Base-by-base conservation (phyloP, 2,797 vertebrate species). In the Falco novaeseelandiae region DNA sequence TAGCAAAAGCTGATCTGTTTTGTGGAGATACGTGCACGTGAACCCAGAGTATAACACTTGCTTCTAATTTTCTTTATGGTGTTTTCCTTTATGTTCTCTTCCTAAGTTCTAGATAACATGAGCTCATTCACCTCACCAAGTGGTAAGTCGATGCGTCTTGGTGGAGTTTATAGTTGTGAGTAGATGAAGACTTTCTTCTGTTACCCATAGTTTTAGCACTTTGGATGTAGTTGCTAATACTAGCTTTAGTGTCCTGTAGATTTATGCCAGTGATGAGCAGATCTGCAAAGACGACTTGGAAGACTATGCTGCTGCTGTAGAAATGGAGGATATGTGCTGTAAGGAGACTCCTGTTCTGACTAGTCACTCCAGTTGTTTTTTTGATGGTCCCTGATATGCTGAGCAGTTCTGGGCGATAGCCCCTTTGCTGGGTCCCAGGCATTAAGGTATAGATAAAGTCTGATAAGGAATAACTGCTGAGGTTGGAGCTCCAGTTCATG, bases 21-120 rank as follows among this genome's bases (percentile, higher is more conserved):
- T 90, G 46, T 70, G 14, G 66, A 61, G 19, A 17, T 52, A 40
- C 0, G 1, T 55, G 59, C 14, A 18, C 11, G 3, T n/a, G 8
- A 81, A 30, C 30, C 15, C 27, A n/a, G 72, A 48, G 5, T 72
- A 5, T 55, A 90, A 48, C 54, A 32, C 25, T 57, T 71, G 29
- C 11, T 71, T 38, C 57, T 92, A 76, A 95, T 25, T 40, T 67
- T 59, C n/a, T 66, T 83, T 20, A 9, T 77, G 83, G 3, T 92
- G 14, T 96, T 92, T 96, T 94, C 58, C 58, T 48, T 84, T 92
- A 26, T 71, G 67, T 91, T 94, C 63, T 95, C 1, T 87, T 93
- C 80, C 61, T 71, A 97, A 97, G 97, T 96, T 93, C 94, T 97
- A 79, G 95, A 96, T 94, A 96, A 89, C 63, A 94, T 89, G 95